These are phyloP conservation scores for Orthonyx spaldingii DNA, from an alignment of 2,113 vertebrate genomes.

Conservation along the genomic window DNA sequence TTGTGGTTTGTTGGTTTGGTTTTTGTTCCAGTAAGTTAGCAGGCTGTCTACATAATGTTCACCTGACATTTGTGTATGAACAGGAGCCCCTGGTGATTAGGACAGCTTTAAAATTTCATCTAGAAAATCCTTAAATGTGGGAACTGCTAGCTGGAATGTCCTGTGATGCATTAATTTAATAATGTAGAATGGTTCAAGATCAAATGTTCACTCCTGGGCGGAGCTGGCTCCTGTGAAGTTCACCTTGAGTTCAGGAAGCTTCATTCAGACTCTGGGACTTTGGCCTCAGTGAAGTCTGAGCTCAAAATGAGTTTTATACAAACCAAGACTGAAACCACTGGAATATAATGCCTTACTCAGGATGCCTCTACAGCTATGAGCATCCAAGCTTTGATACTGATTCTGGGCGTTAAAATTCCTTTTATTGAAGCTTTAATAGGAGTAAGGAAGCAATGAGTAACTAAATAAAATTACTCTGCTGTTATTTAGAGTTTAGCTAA, in stretches of 20 bases:
- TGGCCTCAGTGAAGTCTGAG: neutral
- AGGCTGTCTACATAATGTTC: neutral
- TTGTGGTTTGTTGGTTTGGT: neutral
- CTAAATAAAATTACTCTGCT: neutral
- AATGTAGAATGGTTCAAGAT: neutral
- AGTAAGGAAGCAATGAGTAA: neutral
- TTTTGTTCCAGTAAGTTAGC: neutral
- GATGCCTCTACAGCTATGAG: neutral
- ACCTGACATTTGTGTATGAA: neutral
- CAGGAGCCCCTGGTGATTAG: neutral
- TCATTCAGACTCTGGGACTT: neutral
- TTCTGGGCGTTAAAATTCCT: neutral
- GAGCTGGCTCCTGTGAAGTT: neutral
- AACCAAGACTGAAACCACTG: neutral
- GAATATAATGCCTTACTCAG: neutral
- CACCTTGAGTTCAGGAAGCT: neutral
- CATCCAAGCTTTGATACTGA: neutral
- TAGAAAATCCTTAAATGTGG: neutral
- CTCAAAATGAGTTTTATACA: neutral
- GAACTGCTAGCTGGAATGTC: neutral
- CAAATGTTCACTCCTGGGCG: neutral
- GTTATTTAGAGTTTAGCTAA: neutral
- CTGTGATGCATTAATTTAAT: neutral
- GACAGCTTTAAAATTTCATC: neutral
- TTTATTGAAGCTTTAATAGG: neutral